A percentile compares a stretch with the other conserved stretches of the same genome.
These are phyloP conservation scores for Capitulum mitella DNA, from an alignment of 2,888 invertebrate genomes.

Conservation along the genomic window DNA sequence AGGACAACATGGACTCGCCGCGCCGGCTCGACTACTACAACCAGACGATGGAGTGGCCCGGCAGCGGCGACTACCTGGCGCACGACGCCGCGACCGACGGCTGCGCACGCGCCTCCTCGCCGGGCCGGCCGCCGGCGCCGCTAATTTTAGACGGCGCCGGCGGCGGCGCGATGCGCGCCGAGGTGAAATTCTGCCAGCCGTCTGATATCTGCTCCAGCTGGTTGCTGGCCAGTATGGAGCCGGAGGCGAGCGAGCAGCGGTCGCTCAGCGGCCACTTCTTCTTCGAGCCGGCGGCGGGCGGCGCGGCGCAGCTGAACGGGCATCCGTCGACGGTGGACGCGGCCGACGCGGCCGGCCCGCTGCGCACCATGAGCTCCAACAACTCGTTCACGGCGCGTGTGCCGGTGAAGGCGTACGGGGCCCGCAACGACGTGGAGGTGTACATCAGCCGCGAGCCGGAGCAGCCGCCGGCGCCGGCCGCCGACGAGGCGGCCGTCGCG, in stretches of 20 bases:
- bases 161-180: constrained; percentile 2
- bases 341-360: background rate
- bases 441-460: constrained; percentile 31
- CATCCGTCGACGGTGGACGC: background rate
- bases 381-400: constrained; percentile 30
- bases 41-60: constrained; percentile 24
- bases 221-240: background rate
- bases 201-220: background rate
- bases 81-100: background rate
- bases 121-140: background rate
- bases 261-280: background rate
- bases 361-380: background rate
- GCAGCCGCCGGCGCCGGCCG: constrained; percentile 29
- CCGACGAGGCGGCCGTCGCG: constrained; percentile 25
- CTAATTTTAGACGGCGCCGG: background rate
- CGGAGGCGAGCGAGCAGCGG: constrained; percentile 12
- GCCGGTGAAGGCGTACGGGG: constrained; percentile 35
- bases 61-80: constrained; percentile 18
- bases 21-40: constrained; percentile 22
- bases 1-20: constrained; percentile 20
- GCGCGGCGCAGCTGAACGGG: background rate
- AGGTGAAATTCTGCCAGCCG: background rate
- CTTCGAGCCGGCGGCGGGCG: background rate
- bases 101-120: background rate
- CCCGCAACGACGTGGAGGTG: constrained; percentile 35